Conservation (phyloP, 2,797 vertebrate species). For the Arrhamphus sclerolepis region DNA sequence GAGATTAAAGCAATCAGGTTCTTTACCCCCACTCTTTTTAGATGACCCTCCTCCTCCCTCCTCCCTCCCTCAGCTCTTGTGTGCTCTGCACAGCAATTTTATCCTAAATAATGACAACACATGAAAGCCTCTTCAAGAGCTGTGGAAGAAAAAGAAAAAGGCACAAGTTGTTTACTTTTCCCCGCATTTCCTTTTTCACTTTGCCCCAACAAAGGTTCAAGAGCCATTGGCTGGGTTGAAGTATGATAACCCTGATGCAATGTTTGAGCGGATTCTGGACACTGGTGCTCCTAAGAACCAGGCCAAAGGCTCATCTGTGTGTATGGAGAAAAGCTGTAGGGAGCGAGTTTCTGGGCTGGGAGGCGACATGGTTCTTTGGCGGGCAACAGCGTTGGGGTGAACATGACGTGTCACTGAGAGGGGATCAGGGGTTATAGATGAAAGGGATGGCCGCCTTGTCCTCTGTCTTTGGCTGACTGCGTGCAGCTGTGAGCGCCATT, state of each 20-base stretch:
- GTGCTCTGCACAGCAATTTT: constrained; percentile 67
- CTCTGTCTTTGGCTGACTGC: constrained; percentile 76
- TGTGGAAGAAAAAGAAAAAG: constrained; percentile 49
- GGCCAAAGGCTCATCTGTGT: constrained; percentile 70
- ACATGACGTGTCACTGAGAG: constrained; percentile 77
- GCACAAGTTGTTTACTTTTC: constrained; percentile 70
- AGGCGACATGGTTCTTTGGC: constrained; percentile 69
- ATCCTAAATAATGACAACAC: constrained; percentile 69
- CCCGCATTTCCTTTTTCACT: constrained; percentile 64
- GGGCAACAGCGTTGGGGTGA: constrained; percentile 69
- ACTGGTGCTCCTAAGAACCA: constrained; percentile 53
- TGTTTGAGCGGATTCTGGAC: constrained; percentile 53
- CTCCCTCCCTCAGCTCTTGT: constrained; percentile 53
- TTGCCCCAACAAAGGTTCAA: constrained; percentile 63
- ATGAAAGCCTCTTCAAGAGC: constrained; percentile 56
- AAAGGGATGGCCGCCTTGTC: constrained; percentile 75
- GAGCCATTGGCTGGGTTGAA: constrained; percentile 46
- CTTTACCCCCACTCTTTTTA: constrained; percentile 81
- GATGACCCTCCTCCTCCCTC: constrained; percentile 53
- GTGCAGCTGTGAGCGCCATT: constrained; percentile 81
- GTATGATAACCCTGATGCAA: constrained; percentile 42
- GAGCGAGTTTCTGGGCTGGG: constrained; percentile 46
- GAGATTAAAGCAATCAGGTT: constrained; percentile 94
- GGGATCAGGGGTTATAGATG: constrained; percentile 82
- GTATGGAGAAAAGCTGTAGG: constrained; percentile 53